Conservation (phyloP, 2,797 vertebrate genomes). For the Alosa sapidissima region DNA sequence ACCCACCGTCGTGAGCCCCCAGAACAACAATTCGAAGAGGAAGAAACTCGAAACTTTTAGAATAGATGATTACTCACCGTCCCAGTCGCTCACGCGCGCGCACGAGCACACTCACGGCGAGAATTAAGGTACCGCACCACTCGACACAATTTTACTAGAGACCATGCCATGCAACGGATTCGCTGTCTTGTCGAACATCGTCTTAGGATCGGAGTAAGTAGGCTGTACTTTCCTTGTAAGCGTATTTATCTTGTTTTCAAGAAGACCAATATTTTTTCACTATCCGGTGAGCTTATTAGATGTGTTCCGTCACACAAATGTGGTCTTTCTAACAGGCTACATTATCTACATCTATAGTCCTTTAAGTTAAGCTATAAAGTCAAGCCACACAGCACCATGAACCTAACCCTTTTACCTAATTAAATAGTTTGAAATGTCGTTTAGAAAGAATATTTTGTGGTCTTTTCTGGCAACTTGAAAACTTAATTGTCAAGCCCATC, state of each 20-base stretch:
- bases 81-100: neutral
- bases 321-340: neutral
- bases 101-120: neutral
- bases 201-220: constrained; percentile 37
- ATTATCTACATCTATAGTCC: neutral
- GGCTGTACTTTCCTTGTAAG: neutral
- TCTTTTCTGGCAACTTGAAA: neutral
- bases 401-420: neutral
- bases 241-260: neutral
- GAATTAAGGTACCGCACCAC: constrained; percentile 4
- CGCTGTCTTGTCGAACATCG: constrained; percentile 4
- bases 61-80: neutral
- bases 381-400: neutral
- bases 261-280: neutral
- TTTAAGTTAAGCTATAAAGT: neutral
- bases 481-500: neutral
- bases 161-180: constrained; percentile 12
- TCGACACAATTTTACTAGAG: constrained; percentile 39
- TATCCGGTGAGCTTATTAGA: neutral
- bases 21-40: neutral
- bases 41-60: neutral
- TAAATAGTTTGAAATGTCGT: neutral
- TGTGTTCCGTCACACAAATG: neutral
- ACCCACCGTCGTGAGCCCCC: neutral
- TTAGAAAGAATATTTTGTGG: neutral